phyloP scores from a whole-genome alignment of 2,888 invertebrate species.

The Diarsia rubi region DNA sequence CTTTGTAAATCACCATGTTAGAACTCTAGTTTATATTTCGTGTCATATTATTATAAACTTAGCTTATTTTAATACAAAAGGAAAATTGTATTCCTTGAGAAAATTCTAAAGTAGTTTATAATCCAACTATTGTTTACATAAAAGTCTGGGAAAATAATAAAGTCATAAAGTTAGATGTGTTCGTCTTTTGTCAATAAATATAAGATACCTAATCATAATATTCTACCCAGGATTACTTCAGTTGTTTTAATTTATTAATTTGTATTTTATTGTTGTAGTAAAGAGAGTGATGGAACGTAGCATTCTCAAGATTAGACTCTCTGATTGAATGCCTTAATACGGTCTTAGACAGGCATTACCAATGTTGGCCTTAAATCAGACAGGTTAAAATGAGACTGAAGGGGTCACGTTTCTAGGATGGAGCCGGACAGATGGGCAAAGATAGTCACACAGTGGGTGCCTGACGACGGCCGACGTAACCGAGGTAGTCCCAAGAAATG shows the following conservation, averaged over 20 bases:
- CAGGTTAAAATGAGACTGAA: no score
- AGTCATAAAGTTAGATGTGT: background rate
- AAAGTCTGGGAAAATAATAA: background rate
- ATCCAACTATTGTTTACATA: background rate
- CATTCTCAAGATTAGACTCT: no score
- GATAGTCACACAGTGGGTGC: no score
- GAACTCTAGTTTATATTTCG: constrained; percentile 1
- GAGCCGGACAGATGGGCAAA: no score
- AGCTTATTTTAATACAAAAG: background rate
- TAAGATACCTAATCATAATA: background rate
- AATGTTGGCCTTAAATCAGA: no score
- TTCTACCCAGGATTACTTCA: background rate
- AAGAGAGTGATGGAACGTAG: no score
- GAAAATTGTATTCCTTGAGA: constrained; percentile 1
- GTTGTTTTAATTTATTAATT: background rate
- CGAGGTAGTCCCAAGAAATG: no score
- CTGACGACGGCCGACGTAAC: no score
- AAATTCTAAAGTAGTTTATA: background rate
- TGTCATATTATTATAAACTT: background rate
- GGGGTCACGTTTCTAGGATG: no score
- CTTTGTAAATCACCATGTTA: background rate
- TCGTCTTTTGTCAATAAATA: background rate
- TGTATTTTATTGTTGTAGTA: background rate
- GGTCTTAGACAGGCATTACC: no score
- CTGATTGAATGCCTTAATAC: no score